Evolutionary conservation across 2,113 vertebrate genomes (phyloP).

Genomic region (Sander lucioperca): DNA sequence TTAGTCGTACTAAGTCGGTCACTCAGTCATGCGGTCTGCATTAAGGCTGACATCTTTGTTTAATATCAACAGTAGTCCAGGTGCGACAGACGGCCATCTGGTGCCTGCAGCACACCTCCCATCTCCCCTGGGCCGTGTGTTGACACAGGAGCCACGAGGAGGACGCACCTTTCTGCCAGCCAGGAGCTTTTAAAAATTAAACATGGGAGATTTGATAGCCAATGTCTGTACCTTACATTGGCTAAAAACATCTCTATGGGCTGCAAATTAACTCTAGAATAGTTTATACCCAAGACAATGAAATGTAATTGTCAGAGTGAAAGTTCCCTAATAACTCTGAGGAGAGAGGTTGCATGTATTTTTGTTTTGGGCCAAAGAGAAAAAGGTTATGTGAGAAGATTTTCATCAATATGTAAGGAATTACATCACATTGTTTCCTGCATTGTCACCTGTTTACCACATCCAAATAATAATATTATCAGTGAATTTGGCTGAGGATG

Average conservation of each 20-base stretch:
- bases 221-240: too few relatives aligned
- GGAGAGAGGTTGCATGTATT: background rate
- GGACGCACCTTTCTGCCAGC: constrained; percentile 8
- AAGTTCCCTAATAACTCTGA: background rate
- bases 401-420: background rate
- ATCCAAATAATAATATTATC: background rate
- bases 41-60: constrained; percentile 71
- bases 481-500: background rate
- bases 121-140: constrained; percentile 42
- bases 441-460: background rate
- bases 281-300: background rate
- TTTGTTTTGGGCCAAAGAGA: background rate
- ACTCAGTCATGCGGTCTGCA: constrained; percentile 52
- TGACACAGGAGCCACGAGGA: constrained; percentile 51
- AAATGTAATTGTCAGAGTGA: background rate
- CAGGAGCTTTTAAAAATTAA: constrained; percentile 20
- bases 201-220: background rate
- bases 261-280: background rate
- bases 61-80: constrained; percentile 72
- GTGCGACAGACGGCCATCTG: constrained; percentile 67
- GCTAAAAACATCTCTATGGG: background rate
- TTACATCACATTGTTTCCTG: background rate
- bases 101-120: constrained; percentile 32
- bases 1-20: constrained; percentile 32
- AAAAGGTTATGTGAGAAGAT: background rate